Base-by-base conservation (phyloP, 2,113 vertebrate genomes). In the Pterocles orientalis region DNA sequence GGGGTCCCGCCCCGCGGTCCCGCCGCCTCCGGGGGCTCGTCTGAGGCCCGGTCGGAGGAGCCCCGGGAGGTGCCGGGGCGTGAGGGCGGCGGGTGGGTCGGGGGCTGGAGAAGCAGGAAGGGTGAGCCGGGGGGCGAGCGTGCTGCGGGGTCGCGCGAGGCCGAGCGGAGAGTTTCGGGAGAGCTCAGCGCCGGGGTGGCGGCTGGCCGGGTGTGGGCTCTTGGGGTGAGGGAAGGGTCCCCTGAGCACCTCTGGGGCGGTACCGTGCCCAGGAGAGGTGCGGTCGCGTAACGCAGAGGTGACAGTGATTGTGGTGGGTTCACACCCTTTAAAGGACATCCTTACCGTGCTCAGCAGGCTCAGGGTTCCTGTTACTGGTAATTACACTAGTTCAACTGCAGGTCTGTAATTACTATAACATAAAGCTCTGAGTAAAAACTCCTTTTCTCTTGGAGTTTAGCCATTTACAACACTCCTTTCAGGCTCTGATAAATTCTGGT, bases 171-270 rank as follows among this genome's bases (percentile, higher is more conserved):
- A 9, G 33, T 12, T 24, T 6, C 43, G 51, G 24, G 21, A 47
- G 70, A 18, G 3, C 3, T 8, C 0, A 1, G 3, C 0, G 45
- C 20, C 7, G 3, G 45, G 8, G 4, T 12, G 0, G 19, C 6
- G 28, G 41, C 33, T 12, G 39, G 25, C 33, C 18, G 33, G 0
- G 31, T 2, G 88, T 29, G 0, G 43, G 3, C 4, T 6, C 11
- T 0, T 47, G 66, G 6, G 57, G 24, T 14, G 16, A 50, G 2
- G 0, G 41, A 12, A 41, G 14, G 41, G 11, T 41, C 12, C 41
- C 41, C 13, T 41, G 41, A 14, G 41, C 41, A 41, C 41, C 41
- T 13, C 41, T 41, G 41, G 41, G 11, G 5, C 41, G 41, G 41
- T 14, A 41, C 41, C 41, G 41, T 41, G 41, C 41, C 41, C 12